Evolutionary conservation across 2,888 invertebrate genomes (phyloP).

Genomic region (Caradrina kadenii): DNA sequence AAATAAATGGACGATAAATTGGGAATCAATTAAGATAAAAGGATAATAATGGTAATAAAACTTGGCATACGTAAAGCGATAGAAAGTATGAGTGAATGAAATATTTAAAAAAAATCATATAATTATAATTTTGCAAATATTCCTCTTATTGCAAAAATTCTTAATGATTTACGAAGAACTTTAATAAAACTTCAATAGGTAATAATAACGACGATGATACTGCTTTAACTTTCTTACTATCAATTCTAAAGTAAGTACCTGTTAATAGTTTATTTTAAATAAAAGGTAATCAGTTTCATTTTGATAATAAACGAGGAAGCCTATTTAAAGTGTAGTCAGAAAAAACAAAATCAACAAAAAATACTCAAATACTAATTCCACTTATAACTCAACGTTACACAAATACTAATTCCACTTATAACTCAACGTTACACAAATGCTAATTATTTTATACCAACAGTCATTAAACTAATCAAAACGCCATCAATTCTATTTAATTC

Average conservation of each 20-base stretch:
- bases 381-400: conserved; percentile 1
- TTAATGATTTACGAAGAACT: not conserved
- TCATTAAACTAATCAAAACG: conserved; percentile 38
- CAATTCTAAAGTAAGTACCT: too few species aligned
- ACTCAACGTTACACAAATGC: not conserved
- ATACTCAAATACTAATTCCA: conserved; percentile 13
- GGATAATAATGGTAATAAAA: conserved; percentile 3
- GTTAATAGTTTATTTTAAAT: too few species aligned
- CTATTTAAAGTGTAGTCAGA: not conserved
- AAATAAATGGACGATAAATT: conserved; percentile 33
- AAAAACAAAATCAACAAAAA: not conserved
- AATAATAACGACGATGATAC: not conserved
- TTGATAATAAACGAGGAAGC: not conserved
- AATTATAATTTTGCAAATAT: not conserved
- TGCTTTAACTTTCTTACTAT: too few species aligned
- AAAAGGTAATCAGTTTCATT: too few species aligned
- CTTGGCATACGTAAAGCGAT: not conserved
- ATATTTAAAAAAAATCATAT: too few species aligned
- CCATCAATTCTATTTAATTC: conserved; percentile 44
- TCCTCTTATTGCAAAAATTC: not conserved
- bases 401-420: conserved; percentile 19
- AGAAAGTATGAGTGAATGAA: not conserved
- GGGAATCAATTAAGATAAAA: conserved; percentile 28
- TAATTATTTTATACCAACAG: conserved; percentile 33
- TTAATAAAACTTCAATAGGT: not conserved